Base-by-base conservation (phyloP, 2,888 invertebrate genomes). In the Molanna angustata region DNA sequence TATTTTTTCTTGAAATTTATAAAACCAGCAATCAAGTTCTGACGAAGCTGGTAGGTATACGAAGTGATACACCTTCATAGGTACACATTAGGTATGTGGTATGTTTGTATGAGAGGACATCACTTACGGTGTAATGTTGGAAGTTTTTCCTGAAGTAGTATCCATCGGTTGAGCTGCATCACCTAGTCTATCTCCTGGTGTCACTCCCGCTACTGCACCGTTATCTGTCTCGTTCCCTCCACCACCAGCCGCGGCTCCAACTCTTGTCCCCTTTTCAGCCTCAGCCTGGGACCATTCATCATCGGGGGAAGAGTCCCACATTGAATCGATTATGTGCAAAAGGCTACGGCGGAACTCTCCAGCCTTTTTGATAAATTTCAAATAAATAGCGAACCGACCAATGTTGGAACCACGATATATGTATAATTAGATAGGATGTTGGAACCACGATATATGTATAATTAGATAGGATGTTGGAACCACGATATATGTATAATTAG, bases 71-170 rank as follows among this genome's bases (percentile, higher is more conserved):
- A n/a, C n/a, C n/a, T n/a, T n/a, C n/a, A n/a, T n/a, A n/a, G n/a
- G n/a, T n/a, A n/a, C n/a, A n/a, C n/a, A n/a, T n/a, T n/a, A n/a
- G n/a, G n/a, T n/a, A n/a, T n/a, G n/a, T n/a, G n/a, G n/a, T n/a
- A n/a, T n/a, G n/a, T n/a, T n/a, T n/a, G n/a, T n/a, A n/a, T n/a
- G 11, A 27, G 11, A 27, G 11, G 11, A 27, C 11, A 27, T 11
- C 17, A 48, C 81, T 80, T 70, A 85, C 85, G 85, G 85, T 60
- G 83, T 84, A 61, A 82, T 78, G 61, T 75, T 78, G 62, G 76
- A 65, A 64, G 73, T 72, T 62, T 80, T 76, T 61, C 79, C 79
- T 44, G 75, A 70, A 66, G 68, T 71, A 21, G 66, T 65, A 61
- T 69, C 66, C 14, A 51, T 57, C 18, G n/a, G n/a, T n/a, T n/a